phyloP scores from a whole-genome alignment of 1,140 invertebrate species.

The Aphaenogaster rudis region DNA sequence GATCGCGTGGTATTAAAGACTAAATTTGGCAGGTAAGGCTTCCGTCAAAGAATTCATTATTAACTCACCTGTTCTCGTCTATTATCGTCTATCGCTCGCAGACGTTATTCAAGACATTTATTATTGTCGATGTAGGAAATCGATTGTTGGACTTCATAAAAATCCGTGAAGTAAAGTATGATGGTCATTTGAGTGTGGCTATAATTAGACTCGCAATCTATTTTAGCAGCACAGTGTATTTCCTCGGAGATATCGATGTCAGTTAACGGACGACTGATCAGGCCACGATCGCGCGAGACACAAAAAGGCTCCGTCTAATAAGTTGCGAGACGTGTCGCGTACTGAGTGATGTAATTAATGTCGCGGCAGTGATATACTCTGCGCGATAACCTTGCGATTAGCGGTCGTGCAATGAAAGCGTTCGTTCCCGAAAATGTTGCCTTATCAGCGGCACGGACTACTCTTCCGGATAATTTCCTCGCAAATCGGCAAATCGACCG shows the following conservation, averaged over 20 bases:
- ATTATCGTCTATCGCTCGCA: slow-evolving; percentile 6
- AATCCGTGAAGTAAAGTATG: not conserved
- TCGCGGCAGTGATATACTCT: not conserved
- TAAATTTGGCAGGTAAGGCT: not conserved
- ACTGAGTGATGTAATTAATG: slow-evolving; percentile 49
- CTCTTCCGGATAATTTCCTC: slow-evolving; percentile 16
- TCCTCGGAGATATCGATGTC: not conserved
- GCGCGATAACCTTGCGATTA: slow-evolving; percentile 31
- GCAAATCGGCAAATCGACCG: not conserved
- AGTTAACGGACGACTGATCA: not conserved
- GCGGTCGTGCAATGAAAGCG: not conserved
- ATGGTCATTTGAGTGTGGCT: not conserved
- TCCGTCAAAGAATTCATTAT: not conserved
- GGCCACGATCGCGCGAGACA: slow-evolving; percentile 5
- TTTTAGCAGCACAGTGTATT: not conserved
- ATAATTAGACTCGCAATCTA: slow-evolving; percentile 34
- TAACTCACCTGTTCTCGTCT: slow-evolving; percentile 21
- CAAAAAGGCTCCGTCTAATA: not conserved
- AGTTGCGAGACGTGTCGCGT: not conserved
- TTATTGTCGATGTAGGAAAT: not conserved
- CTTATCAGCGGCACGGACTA: not conserved
- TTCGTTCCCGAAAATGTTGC: not conserved
- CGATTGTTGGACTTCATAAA: not conserved
- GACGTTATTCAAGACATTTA: not conserved
- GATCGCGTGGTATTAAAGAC: not conserved